Base-by-base conservation (phyloP, 2,888 invertebrate genomes). In the Beris chalybata region DNA sequence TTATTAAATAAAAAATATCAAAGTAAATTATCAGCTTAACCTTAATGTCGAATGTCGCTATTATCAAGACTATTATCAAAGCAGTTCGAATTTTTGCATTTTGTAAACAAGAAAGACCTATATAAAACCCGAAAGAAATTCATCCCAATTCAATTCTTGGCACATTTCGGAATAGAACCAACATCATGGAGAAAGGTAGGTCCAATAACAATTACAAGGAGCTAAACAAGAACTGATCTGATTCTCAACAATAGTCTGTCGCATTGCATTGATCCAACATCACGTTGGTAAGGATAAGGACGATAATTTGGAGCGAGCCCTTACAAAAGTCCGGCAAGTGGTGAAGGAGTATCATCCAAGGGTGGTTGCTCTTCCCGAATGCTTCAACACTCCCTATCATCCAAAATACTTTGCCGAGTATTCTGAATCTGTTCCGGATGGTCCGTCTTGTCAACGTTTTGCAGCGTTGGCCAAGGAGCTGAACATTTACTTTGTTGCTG, bases 311-410 rank as follows among this genome's bases (percentile, higher is more conserved):
- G 79, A 83, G 7, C 83, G 85, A 70, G 93, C 92, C 0, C 81
- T 87, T 1, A 83, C 84, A 59, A 83, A 88, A 68, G 89, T 95
- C 64, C 82, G 85, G 65, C 83, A 85, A 68, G 93, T 94, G 0
- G 70, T 70, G n/a, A 88, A 88, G 72, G 77, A 82, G 55, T 78
- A 83, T 64, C 82, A 83, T n/a, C 87, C 88, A 1, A 82, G 87
- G 70, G 71, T 92, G 58, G 82, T 90, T 47, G 85, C 86, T 2
- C 77, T 92, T 29, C 91, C 92, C 0, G 97, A 97, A 82, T 95
- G 95, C 78, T 97, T 97, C 76, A 97, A 96, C 79, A 92, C 93
- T 5, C 97, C 97, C 0, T 97, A 97, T 80, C 95, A 95, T 67
- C 88, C 89, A 1, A 74, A 77, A 50, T 90, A 87, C 77, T 96